Evolutionary conservation across 2,888 invertebrate species (phyloP), one percentile per base, ranked within the genome.

Genomic region (Melolontha melolontha): DNA sequence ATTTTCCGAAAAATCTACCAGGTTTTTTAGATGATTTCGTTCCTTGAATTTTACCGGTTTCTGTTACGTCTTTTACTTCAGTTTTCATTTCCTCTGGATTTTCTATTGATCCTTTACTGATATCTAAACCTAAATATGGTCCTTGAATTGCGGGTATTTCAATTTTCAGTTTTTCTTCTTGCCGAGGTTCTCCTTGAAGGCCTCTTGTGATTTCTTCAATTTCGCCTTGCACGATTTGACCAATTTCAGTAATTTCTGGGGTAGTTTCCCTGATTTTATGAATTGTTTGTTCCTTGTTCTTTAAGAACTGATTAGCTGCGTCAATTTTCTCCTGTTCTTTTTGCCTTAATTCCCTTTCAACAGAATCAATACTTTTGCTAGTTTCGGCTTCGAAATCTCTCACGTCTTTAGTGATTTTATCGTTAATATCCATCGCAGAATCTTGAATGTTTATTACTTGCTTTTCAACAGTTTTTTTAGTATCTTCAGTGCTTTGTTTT

Each of bases 361-460:
- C 8, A 14, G 47, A 2, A 1, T 22, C 34, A 5, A 22, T 22
- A 12, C 49, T 49, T 49, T 54, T 59, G 17, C 50, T 40, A 22
- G 59, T 47, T 34, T 47, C 59, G 10, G 16, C 47, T 47, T 62
- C 59, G 1, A 62, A 47, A 10, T 29, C 49, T 4, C 14, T 47
- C 14, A 70, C 12, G 69, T 77, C 74, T 5, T 69, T 70, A 44
- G 73, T 71, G 1, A 71, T 66, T 47, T 34, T 52, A 14, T 73
- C 68, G 40, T 72, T 67, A 1, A 73, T 68, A 54, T 75, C 75
- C 59, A 76, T 74, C 4, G 66, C 63, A 2, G 71, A 67, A 44
- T 70, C 69, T 51, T 75, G 47, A 27, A 59, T 34, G 64, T 50
- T 64, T 55, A 67, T 65, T 8, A 16, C 49, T 10, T 14, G 42